Base-by-base conservation (phyloP, 2,797 vertebrate species). In the Oryzias sinensis region DNA sequence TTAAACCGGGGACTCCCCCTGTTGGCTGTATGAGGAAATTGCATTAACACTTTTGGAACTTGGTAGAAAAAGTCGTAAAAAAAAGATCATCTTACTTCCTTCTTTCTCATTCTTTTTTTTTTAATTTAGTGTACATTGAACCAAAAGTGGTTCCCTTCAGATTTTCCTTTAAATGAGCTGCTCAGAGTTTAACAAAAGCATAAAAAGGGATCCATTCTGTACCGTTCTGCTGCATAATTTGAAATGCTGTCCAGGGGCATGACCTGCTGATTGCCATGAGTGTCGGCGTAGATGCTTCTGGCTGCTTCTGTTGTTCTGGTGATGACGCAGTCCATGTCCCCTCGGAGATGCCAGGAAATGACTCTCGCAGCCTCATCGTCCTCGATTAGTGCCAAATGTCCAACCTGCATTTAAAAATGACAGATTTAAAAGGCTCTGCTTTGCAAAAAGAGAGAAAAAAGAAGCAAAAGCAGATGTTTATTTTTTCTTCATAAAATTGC, bases 281-380 rank as follows among this genome's bases (percentile, higher is more conserved):
- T 95, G 67, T 92, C 81, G 8, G 81, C 53, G 11, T 91, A 93
- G 70, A 98, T 94, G 5, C 59, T 88, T 18, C 63, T 81, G 0
- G 96, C 96, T 0, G 93, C 92, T 43, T 70, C 84, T 0, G 91
- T 94, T 1, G 93, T 96, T 54, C 74, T 73, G 25, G 96, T 97
- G 51, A 98, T 86, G 18, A 98, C 91, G 56, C 96, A 98, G 74
- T 97, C 94, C 94, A 98, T 96, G 80, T 96, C 93, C 3, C 93
- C 93, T 0, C 89, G 85, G 61, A 98, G 73, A 43, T 94, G 93
- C 97, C 97, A 98, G 37, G 96, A 97, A 75, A 98, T 91, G 9
- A 97, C 95, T 72, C 88, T 82, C 0, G 96, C 96, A 0, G 85
- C 93, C 55, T 86, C 87, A 0, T 95, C 89, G 17, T 97, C 92